Percentiles rank a stretch among this genome's conserved stretches.
Conservation (phyloP, 2,113 vertebrate genomes). For the Rattus norvegicus region GRCr8 NC_086029.1:58744501-58745000, state of each 20-base stretch:
- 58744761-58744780: neutral
- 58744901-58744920: neutral
- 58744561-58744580: neutral
- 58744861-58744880: neutral
- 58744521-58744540: neutral
- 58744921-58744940: neutral
- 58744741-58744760: neutral
- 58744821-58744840: neutral
- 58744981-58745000: neutral
- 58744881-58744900: neutral
- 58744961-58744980: neutral
- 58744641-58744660: neutral
- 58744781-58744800: neutral
- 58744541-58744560: neutral
- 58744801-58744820: too few species aligned
- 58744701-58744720: neutral
- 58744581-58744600: neutral
- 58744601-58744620: neutral
- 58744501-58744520: conserved; percentile 4
- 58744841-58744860: neutral
- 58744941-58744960: neutral
- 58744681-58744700: neutral
- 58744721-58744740: neutral
- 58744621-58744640: conserved; percentile 5
- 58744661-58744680: neutral